A percentile compares a stretch with the other conserved stretches of the same genome.
phyloP scores from a whole-genome alignment of 2,888 invertebrate genomes.

The Drosophila gaucha region DNA sequence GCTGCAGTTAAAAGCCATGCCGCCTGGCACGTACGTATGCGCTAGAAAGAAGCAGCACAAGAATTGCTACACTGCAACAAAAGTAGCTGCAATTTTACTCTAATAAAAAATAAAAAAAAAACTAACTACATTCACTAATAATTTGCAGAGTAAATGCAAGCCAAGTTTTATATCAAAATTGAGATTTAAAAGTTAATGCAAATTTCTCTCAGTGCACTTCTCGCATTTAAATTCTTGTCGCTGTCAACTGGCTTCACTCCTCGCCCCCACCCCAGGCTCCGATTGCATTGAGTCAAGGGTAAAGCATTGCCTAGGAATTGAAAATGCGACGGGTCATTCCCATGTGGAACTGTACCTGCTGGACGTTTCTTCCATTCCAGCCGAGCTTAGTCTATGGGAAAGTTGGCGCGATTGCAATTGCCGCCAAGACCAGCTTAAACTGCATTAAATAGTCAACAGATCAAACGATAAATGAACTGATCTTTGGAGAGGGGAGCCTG shows the following conservation, averaged over 20 bases:
- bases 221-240: constrained; percentile 34
- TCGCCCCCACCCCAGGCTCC: not conserved
- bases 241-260: constrained; percentile 38
- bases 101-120: not conserved
- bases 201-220: constrained; percentile 9
- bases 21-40: constrained; percentile 46
- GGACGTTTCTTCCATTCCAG: not conserved
- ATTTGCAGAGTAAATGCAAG: no score
- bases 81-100: not conserved
- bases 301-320: constrained; percentile 32
- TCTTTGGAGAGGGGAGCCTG: constrained; percentile 15
- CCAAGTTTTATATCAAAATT: not conserved
- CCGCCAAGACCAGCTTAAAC: not conserved
- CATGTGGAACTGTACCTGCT: constrained; percentile 23
- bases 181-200: not conserved
- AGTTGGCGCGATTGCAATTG: constrained; percentile 6
- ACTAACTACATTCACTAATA: not conserved
- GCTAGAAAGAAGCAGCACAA: constrained; percentile 20
- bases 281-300: constrained; percentile 35
- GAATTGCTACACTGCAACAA: constrained; percentile 19
- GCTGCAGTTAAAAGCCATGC: constrained; percentile 33
- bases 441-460: constrained; percentile 2
- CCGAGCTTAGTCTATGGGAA: not conserved
- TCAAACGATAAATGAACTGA: constrained; percentile 12
- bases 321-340: constrained; percentile 17